Percentiles rank a stretch among this genome's conserved stretches.
These are phyloP conservation scores for Sylvietta virens DNA, from an alignment of 2,113 vertebrate genomes.

Conservation along the genomic window DNA sequence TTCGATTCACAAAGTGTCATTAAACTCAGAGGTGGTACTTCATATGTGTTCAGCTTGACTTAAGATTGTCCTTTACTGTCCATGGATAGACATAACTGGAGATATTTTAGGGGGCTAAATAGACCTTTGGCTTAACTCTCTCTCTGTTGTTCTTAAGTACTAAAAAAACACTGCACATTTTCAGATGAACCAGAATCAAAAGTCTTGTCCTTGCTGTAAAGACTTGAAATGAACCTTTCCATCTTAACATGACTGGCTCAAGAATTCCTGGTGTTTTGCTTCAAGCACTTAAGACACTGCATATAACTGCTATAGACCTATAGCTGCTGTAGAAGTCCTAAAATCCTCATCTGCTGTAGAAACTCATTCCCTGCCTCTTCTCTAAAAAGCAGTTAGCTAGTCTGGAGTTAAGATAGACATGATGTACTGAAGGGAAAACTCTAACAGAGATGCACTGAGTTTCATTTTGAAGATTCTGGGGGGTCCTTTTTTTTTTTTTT, in stretches of 20 bases:
- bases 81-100: background rate
- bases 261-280: background rate
- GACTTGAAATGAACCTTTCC: background rate
- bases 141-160: background rate
- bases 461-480: background rate
- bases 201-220: background rate
- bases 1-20: background rate
- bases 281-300: background rate
- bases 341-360: background rate
- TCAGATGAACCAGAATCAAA: background rate
- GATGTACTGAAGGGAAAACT: background rate
- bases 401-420: background rate
- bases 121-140: background rate
- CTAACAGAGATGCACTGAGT: background rate
- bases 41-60: no score
- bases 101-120: background rate
- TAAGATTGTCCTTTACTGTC: background rate
- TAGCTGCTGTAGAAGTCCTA: background rate
- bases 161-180: background rate
- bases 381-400: background rate
- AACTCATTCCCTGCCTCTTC: background rate
- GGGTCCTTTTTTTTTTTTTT: accelerated
- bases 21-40: background rate
- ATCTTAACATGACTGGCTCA: accelerated
- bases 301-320: background rate